Conservation (phyloP, 2,113 vertebrate species). For the Cyprinus carpio region DNA sequence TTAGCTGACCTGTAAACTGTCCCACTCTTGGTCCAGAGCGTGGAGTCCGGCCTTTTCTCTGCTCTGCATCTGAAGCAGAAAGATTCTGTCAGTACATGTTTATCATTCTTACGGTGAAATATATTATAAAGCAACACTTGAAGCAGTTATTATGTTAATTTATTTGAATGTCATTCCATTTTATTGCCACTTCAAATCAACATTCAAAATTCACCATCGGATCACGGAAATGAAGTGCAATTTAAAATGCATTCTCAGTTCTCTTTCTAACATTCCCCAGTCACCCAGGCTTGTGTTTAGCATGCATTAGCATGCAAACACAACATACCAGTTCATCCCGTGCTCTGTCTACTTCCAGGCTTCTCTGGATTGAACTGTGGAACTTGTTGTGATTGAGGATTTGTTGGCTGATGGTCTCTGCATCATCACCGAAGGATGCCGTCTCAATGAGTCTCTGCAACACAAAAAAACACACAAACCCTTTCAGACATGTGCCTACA, state of each 20-base stretch:
- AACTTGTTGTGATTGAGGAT: conserved; percentile 81
- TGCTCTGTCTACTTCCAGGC: conserved; percentile 81
- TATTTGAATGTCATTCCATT: not conserved
- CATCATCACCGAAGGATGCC: conserved; percentile 86
- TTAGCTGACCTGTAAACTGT: conserved; percentile 84
- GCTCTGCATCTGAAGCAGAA: conserved; percentile 49
- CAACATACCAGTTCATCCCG: conserved; percentile 83
- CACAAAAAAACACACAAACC: conserved; percentile 26
- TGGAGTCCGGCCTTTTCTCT: conserved; percentile 80
- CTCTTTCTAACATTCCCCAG: no score
- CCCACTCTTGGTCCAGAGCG: conserved; percentile 89
- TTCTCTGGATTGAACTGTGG: conserved; percentile 86
- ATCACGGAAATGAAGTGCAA: no score
- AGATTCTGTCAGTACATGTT: not conserved
- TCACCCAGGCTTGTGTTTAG: no score
- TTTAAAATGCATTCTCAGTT: no score
- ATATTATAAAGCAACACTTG: not conserved
- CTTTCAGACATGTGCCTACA: not conserved
- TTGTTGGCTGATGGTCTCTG: conserved; percentile 82
- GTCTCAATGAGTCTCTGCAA: conserved; percentile 85
- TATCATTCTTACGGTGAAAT: not conserved
- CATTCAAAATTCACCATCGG: no score
- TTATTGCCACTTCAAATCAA: not conserved
- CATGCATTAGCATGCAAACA: no score
- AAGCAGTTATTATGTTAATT: not conserved